Base-by-base conservation (phyloP, 2,113 vertebrate genomes). In the Todiramphus saurophagus region DNA sequence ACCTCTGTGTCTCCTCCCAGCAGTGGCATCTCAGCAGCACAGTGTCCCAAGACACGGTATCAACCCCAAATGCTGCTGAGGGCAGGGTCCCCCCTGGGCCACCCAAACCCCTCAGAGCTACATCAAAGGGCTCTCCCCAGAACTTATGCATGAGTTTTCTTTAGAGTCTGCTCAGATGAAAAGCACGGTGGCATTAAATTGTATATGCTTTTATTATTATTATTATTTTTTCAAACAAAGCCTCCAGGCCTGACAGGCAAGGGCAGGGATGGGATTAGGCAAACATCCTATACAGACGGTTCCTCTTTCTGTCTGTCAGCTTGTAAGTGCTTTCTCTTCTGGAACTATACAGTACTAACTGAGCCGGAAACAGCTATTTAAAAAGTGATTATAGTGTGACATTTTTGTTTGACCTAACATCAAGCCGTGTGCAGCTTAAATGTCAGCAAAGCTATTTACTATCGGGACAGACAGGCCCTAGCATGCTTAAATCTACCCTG, bases 331-430 rank as follows among this genome's bases (percentile, higher is more conserved):
- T 95, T 93, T 97, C 76, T 97, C 73, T 96, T 87, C 58, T 92
- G 76, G 69, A 95, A 82, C 93, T 95, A 81, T 95, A 93, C 90
- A 84, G 83, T 67, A 95, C 86, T 93, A 95, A 95, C 90, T 96
- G 95, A 96, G 89, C 95, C 91, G 95, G 96, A 96, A 96, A 94
- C 86, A 94, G 86, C 91, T 96, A 93, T 96, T 96, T 96, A 90
- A 97, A 92, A 96, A 89, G 84, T 84, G 93, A 94, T 94, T 95
- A 95, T 72, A 66, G 48, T 91, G 72, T 75, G 93, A 94, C 91
- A 90, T 82, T 94, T 95, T 94, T 93, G 72, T 92, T 93, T 73
- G 90, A 91, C 82, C 91, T 92, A 87, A 82, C 80, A 68, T 83
- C 83, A 79, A 93, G 82, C 58, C 60, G 44, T 89, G 60, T 59